Evolutionary conservation across 2,797 vertebrate species (phyloP), one percentile per base, ranked within the genome.

Genomic region (Thunnus albacares): DNA sequence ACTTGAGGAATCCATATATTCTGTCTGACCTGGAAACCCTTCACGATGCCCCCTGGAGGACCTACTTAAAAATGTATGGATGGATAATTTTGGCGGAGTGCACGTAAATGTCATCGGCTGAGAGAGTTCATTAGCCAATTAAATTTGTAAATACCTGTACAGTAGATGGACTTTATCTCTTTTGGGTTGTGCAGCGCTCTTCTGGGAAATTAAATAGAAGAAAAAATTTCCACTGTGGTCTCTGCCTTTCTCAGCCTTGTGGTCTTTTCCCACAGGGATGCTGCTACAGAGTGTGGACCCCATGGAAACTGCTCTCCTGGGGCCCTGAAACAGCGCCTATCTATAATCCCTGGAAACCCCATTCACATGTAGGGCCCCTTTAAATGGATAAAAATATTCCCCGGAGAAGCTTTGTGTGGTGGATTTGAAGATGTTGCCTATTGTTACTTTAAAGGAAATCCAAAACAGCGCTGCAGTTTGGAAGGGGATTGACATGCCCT

Each of bases 201-300:
- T 85, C 38, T 77, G 88, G 90, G 89, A 87, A 90, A 90, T 91
- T 82, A 91, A 85, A 81, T 38, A 57, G 63, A 69, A 76, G 85
- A 83, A 85, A 87, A 81, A 88, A 90, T 89, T 77, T 79, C 51
- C 30, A 6, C 65, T 47, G 38, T 51, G 66, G 68, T 81, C 62
- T 83, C 52, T 60, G 49, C 63, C 60, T 80, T 57, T 57, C 30
- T 71, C 67, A 60, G 53, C 62, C 53, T 80, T 61, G 68, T 61
- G 68, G 49, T 53, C 26, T 71, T 61, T 71, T n/a, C 77, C 86
- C 71, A 70, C 66, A 68, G 84, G 79, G 80, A 84, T 38, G 30
- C 51, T 81, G 64, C 67, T 28, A 28, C 60, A 52, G 28, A 74
- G 71, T 67, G 80, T 69, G 64, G 60, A 64, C 38, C 84, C 77